Evolutionary conservation across 2,888 invertebrate genomes (phyloP).

Genomic region (Lochmaea capreae): DNA sequence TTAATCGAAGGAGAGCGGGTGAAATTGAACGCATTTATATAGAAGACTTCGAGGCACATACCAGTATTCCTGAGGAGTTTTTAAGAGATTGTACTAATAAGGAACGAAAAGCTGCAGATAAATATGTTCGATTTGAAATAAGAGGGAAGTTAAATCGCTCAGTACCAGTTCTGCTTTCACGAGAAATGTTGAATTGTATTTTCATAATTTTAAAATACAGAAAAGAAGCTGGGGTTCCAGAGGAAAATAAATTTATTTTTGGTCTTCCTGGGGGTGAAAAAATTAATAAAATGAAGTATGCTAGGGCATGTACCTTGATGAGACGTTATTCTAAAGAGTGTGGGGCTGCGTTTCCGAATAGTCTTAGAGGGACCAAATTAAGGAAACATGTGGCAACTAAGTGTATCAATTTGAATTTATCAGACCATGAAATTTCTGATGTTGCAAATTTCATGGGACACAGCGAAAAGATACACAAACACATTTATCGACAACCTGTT

Average conservation of each 20-base stretch:
- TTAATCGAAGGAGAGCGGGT: slow-evolving; percentile 26
- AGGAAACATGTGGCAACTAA: slow-evolving; percentile 52
- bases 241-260: slow-evolving; percentile 32
- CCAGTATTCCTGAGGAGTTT: slow-evolving; percentile 22
- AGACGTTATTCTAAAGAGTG: slow-evolving; percentile 46
- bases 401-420: slow-evolving; percentile 33
- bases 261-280: slow-evolving; percentile 15
- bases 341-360: slow-evolving; percentile 44
- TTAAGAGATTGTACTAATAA: slow-evolving; percentile 11
- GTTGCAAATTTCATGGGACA: slow-evolving; percentile 39
- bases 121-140: slow-evolving; percentile 29
- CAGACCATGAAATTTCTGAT: slow-evolving; percentile 29
- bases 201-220: slow-evolving; percentile 35
- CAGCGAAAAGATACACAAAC: slow-evolving; percentile 35
- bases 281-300: slow-evolving; percentile 31
- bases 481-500: slow-evolving; percentile 27
- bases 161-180: slow-evolving; percentile 22
- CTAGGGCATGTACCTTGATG: slow-evolving; percentile 49
- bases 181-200: slow-evolving; percentile 18
- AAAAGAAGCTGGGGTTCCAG: slow-evolving; percentile 27
- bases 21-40: slow-evolving; percentile 32
- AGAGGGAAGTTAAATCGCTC: slow-evolving; percentile 28
- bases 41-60: slow-evolving; percentile 30
- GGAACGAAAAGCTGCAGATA: slow-evolving; percentile 18
- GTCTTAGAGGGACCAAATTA: slow-evolving; percentile 47